phyloP scores from a whole-genome alignment of 2,888 invertebrate genomes.

The Beris morrisii region DNA sequence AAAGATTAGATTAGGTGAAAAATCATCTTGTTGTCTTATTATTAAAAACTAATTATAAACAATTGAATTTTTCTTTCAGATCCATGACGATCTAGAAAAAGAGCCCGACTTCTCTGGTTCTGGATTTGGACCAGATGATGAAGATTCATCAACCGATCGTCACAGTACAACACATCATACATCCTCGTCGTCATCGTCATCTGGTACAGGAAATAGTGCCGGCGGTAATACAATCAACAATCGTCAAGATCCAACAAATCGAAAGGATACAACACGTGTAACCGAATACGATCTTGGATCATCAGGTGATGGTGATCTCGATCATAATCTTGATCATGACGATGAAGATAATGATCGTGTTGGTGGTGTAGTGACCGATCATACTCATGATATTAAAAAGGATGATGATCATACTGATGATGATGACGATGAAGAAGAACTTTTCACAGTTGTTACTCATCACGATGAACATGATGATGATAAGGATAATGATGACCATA shows the following conservation, averaged over 20 bases:
- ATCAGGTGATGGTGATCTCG: constrained; percentile 44
- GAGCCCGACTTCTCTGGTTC: constrained; percentile 84
- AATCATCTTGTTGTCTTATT: too few relatives aligned
- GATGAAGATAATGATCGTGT: constrained; percentile 42
- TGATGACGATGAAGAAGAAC: constrained; percentile 45
- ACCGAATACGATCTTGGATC: constrained; percentile 42
- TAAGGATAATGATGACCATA: constrained; percentile 5
- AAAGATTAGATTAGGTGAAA: too few relatives aligned
- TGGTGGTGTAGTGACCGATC: constrained; percentile 38
- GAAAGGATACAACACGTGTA: constrained; percentile 41
- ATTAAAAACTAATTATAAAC: too few relatives aligned
- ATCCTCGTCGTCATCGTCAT: constrained; percentile 41
- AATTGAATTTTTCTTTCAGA: constrained; percentile 43
- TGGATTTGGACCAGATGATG: constrained; percentile 83
- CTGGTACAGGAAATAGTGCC: neutral
- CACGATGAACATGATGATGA: constrained; percentile 38
- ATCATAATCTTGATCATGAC: constrained; percentile 41
- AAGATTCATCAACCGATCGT: constrained; percentile 60
- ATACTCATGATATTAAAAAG: constrained; percentile 17
- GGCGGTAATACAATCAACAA: constrained; percentile 41
- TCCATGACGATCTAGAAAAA: constrained; percentile 60
- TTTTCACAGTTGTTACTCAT: constrained; percentile 46
- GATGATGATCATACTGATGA: constrained; percentile 37
- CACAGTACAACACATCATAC: constrained; percentile 42
- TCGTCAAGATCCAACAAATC: constrained; percentile 49